Conservation (phyloP, 35 echinoderm and acorn worm genomes). For the Diadema setosum region DNA sequence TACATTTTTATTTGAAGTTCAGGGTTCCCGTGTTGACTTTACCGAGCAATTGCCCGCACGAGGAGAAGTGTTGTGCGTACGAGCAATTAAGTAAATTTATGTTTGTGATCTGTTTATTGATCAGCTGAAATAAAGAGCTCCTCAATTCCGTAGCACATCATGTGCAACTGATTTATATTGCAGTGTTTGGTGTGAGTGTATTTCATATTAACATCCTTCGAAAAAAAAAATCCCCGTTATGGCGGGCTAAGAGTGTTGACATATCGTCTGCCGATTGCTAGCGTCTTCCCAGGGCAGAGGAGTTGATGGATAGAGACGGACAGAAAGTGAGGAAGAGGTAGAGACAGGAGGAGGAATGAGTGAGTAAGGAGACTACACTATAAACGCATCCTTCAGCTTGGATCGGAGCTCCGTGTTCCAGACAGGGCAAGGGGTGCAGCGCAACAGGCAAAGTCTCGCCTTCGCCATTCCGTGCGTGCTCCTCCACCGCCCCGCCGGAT, state of each 20-base stretch:
- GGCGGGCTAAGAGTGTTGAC: conserved; percentile 11
- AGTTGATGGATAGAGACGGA: background rate
- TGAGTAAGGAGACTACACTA: background rate
- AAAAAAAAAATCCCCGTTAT: background rate
- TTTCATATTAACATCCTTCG: conserved; percentile 15
- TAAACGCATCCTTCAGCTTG: background rate
- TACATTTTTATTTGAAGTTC: conserved; percentile 99
- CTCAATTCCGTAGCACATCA: background rate
- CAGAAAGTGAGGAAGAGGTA: background rate
- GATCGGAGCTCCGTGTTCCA: background rate
- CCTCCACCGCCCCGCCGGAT: too few relatives aligned
- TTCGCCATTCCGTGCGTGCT: too few relatives aligned
- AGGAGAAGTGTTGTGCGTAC: conserved; percentile 59
- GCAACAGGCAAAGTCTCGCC: too few relatives aligned
- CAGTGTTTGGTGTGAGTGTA: background rate
- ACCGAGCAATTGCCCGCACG: conserved; percentile 37
- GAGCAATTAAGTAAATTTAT: conserved; percentile 73
- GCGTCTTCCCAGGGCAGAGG: background rate
- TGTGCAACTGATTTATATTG: conserved; percentile 14
- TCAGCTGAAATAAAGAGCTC: conserved; percentile 1
- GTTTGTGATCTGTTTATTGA: conserved; percentile 73
- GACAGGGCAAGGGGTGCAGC: too few relatives aligned
- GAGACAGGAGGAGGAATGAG: background rate
- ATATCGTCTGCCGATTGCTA: conserved; percentile 3
- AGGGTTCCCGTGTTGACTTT: conserved; percentile 76